Evolutionary conservation across 2,888 invertebrate species (phyloP), one percentile per base, ranked within the genome.

Genomic region (Escarpia spicata): DNA sequence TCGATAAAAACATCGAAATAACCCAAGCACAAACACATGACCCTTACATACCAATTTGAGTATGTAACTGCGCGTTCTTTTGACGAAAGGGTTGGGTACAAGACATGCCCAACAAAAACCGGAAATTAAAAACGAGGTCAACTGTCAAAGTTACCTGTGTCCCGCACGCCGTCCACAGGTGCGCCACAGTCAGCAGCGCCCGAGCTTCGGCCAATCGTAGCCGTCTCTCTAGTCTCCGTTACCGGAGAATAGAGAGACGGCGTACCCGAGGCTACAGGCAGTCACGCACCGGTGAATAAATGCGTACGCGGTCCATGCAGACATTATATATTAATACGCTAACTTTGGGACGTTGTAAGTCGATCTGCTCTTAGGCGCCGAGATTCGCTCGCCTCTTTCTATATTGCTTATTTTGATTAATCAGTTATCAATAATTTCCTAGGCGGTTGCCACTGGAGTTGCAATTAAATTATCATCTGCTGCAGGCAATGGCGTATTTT

Each of bases 101-200:
- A 75, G 26, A 2, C 75, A 75, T 75, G 75, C n/a, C 75, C 75
- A 75, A 26, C 75, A 75, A 75, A 26, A 26, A 75, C 75, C 75
- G 75, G 75, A 75, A 75, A 75, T 75, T 26, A 75, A 75, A 75
- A 75, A 75, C 75, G 75, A 75, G 75, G 75, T 75, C 75, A 75
- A 75, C 75, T 75, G 75, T 75, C 26, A 75, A 75, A 75, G 26
- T 75, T 75, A 75, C 75, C 75, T 75, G 75, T 26, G 26, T 75
- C 75, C 75, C 75, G 75, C 75, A 37, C 26, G 75, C n/a, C 3
- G 75, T 75, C 0, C 75, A 75, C 75, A 75, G 75, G 75, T 75
- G 75, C 75, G 75, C 75, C 75, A 26, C 75, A 75, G 75, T 75
- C 75, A 75, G 26, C 75, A 75, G 75, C 75, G 26, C 26, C 26